Base-by-base conservation (phyloP, 2,888 invertebrate species). In the Ormyrus nitidulus region DNA sequence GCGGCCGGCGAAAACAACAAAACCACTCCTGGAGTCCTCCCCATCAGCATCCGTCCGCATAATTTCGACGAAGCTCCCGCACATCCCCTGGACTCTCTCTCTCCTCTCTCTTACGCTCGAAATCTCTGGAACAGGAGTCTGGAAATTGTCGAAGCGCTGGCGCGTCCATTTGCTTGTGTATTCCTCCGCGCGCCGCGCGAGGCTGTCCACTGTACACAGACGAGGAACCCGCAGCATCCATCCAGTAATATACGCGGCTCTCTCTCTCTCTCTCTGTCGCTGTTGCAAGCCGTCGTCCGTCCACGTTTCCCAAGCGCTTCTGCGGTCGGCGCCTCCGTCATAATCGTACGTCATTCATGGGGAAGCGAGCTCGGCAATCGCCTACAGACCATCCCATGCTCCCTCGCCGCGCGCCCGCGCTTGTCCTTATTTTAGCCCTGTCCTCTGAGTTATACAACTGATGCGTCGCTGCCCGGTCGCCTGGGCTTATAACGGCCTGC, bases 261-360 rank as follows among this genome's bases (percentile, higher is more conserved):
- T 34, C 34, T 34, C 34, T 34, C 34, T 34, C 34, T 3, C 34
- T 34, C 34, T 34, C 34, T 34, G 19, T 19, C 19, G 46, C 5
- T 53, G 53, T 66, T 66, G 53, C 66, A 49, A 72, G 53, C 34
- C n/a, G 65, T 75, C 66, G 64, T 51, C 34, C n/a, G 65, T 75
- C 66, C 58, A 59, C 68, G 62, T 64, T 77, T 77, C 64, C 69
- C 62, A 51, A 72, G 11, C 56, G 46, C 9, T 13, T 48, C 76
- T 76, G 76, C 54, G 69, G 76, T 69, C 77, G 56, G n/a, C 34
- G 51, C 11, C 34, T 7, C 13, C 48, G 56, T 53, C 75, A 65
- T 58, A 58, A 64, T 59, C 59, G 61, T 75, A 75, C 53, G 75
- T 75, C 75, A 75, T 75, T 75, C 75, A 75, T 58, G 59, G n/a